Percentiles rank a stretch among this genome's conserved stretches.
Evolutionary conservation across 2,888 invertebrate genomes (phyloP).

Genomic region (Zaprionus obscuricornis): DNA sequence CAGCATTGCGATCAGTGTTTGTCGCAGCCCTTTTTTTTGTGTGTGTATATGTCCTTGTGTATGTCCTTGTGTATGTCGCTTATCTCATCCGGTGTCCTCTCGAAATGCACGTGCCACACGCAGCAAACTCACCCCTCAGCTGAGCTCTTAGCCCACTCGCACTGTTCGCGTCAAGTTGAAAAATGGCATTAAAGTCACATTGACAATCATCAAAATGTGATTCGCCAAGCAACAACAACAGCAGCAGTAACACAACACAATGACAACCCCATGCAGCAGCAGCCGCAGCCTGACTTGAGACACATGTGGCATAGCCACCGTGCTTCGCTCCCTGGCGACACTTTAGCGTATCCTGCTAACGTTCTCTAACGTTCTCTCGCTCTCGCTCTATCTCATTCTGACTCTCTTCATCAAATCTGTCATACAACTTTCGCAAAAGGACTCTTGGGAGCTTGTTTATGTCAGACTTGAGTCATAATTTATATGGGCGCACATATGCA

Average conservation of each 20-base stretch:
- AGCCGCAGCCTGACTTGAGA: slow-evolving; percentile 44
- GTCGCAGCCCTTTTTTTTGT: slow-evolving; percentile 39
- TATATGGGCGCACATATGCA: slow-evolving; percentile 67
- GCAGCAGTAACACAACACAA: slow-evolving; percentile 23
- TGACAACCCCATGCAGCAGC: neutral
- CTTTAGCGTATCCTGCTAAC: slow-evolving; percentile 72
- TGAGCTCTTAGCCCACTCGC: slow-evolving; percentile 29
- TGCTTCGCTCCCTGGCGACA: slow-evolving; percentile 74
- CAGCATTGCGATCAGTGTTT: slow-evolving; percentile 81
- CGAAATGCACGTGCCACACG: slow-evolving; percentile 67
- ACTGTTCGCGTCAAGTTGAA: slow-evolving; percentile 78
- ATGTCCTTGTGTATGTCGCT: too few species aligned
- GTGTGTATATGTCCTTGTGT: too few species aligned
- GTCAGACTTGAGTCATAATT: slow-evolving; percentile 82
- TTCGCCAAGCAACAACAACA: slow-evolving; percentile 71
- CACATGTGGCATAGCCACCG: slow-evolving; percentile 62
- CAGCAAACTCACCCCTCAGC: slow-evolving; percentile 34
- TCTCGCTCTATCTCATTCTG: slow-evolving; percentile 1
- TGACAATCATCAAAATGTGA: slow-evolving; percentile 83
- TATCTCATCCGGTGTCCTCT: slow-evolving; percentile 49
- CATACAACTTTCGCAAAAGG: slow-evolving; percentile 81
- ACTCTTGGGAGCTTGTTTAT: slow-evolving; percentile 84
- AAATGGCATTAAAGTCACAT: slow-evolving; percentile 81
- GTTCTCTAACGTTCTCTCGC: slow-evolving; percentile 4
- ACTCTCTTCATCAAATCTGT: slow-evolving; percentile 81